These are phyloP conservation scores for Athalia rosae DNA, from an alignment of 2,888 invertebrate species.

Conservation along the genomic window DNA sequence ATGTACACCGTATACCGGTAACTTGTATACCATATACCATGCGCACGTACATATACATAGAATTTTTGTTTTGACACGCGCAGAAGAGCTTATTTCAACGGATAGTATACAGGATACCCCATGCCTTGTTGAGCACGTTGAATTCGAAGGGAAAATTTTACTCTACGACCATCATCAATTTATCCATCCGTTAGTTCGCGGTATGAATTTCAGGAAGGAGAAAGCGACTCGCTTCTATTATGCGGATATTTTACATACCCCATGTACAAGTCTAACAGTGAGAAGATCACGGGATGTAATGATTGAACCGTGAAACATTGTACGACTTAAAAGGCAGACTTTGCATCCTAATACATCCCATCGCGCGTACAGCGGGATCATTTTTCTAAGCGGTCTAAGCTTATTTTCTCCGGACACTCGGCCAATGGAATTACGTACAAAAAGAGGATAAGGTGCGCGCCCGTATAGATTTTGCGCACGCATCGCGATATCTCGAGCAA, in stretches of 20 bases:
- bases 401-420: conserved; percentile 55
- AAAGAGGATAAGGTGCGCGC: conserved; percentile 47
- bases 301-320: conserved; percentile 63
- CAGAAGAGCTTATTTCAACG: conserved; percentile 58
- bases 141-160: conserved; percentile 56
- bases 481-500: neutral
- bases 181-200: conserved; percentile 22
- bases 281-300: conserved; percentile 69
- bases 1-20: neutral
- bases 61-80: conserved; percentile 72
- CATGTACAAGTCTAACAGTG: conserved; percentile 57
- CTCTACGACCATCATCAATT: conserved; percentile 36
- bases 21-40: no score
- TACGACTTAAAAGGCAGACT: conserved; percentile 56
- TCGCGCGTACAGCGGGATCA: neutral
- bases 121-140: conserved; percentile 67
- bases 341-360: conserved; percentile 4
- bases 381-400: conserved; percentile 56
- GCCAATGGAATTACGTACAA: conserved; percentile 45
- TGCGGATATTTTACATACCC: neutral
- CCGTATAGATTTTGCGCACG: neutral
- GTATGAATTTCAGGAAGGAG: conserved; percentile 53
- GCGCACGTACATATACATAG: neutral
- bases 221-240: conserved; percentile 22
- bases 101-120: conserved; percentile 60